A percentile compares a stretch with the other conserved stretches of the same genome.
Conservation (phyloP, 2,113 vertebrate species). For the Felis chaus region DNA sequence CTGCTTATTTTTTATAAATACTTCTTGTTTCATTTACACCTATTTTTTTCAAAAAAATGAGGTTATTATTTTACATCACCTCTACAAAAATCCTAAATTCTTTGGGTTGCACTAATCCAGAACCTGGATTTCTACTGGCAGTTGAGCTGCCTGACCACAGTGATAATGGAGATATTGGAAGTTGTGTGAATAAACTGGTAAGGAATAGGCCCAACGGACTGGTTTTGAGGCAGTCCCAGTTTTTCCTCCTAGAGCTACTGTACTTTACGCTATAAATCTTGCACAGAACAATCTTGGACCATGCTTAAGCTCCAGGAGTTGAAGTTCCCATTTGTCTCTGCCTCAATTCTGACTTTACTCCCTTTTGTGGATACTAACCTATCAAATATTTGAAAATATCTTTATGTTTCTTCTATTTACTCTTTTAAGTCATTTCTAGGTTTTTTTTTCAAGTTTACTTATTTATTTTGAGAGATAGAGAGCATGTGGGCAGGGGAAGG, state of each 20-base stretch:
- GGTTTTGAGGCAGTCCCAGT: too few species aligned
- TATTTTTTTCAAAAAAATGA: background rate
- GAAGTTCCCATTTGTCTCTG: background rate
- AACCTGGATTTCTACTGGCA: background rate
- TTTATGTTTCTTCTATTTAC: background rate
- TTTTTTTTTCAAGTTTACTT: background rate
- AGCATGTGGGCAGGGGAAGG: too few species aligned
- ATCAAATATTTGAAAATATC: background rate
- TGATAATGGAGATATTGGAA: background rate
- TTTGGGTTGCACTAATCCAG: background rate
- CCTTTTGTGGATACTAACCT: background rate
- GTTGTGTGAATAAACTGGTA: too few species aligned
- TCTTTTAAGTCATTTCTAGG: background rate
- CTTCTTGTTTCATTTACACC: background rate
- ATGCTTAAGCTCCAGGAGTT: background rate
- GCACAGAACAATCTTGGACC: fast-evolving
- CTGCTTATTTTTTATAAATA: background rate
- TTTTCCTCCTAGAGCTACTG: background rate
- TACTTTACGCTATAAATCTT: too few species aligned
- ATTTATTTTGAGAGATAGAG: too few species aligned
- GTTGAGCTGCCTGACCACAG: fast-evolving
- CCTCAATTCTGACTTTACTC: background rate
- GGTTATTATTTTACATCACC: background rate
- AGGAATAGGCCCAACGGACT: background rate
- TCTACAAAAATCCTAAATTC: background rate